Evolutionary conservation across 2,888 invertebrate genomes (phyloP), one percentile per base, ranked within the genome.

Genomic region (Latrodectus hesperus): DNA sequence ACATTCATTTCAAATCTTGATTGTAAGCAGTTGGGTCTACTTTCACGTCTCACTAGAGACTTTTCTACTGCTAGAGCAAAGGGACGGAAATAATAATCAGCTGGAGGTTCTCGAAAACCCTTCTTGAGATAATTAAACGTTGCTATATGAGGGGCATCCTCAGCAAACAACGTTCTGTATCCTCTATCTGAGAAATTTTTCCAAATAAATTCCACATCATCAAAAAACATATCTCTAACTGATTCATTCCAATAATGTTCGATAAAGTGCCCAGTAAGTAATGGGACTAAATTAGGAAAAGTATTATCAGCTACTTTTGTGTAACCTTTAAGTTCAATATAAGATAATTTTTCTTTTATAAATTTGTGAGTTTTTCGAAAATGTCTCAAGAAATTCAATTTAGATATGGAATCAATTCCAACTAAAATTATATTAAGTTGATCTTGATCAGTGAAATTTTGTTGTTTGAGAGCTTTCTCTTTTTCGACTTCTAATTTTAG

Each of bases 341-440:
- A 96, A 84, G 94, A 94, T 84, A 95, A 94, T 26, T 94, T 93
- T 72, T 94, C 93, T 10, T 91, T 87, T 60, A 98, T 93, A 91
- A 95, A 95, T 17, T 93, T 92, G 1, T 94, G 93, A 0, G 96
- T 96, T 91, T 94, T 93, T 0, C 95, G 95, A 95, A 97, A 95
- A 11, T 95, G 95, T 77, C 96, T 94, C 26, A 94, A 93, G 83
- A 96, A 94, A 91, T 97, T 96, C 68, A 96, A 93, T 83, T 96
- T 93, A 0, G 97, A 97, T 90, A 97, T 95, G 71, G 96, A 96
- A 91, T 97, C 97, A 90, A 98, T 95, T 65, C 97, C 97, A 22
- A 98, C 92, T 91, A 97, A 93, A 53, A 97, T 92, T 0, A 98
- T 94, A 91, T 95, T 96, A 22, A 95, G 92, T 1, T 85, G 90